phyloP scores from a whole-genome alignment of 1,140 invertebrate species.

The Hyles vespertilio region DNA sequence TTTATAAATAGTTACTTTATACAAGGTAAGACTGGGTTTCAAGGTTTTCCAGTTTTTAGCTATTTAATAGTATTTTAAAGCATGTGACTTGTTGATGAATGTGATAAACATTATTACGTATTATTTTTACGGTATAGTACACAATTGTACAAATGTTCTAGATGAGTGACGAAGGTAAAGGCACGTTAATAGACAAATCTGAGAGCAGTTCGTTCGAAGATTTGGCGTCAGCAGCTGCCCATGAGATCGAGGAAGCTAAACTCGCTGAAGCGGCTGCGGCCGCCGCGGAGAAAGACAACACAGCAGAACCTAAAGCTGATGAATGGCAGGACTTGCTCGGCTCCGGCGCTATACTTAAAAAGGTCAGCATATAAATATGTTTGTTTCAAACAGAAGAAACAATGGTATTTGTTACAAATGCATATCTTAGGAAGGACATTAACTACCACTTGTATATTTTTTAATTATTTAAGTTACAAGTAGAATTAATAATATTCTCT shows the following conservation, averaged over 20 bases:
- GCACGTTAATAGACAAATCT: conserved; percentile 63
- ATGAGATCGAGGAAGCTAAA: conserved; percentile 65
- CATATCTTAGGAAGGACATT: no score
- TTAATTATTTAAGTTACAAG: no score
- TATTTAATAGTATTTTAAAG: neutral
- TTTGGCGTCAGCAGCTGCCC: conserved; percentile 60
- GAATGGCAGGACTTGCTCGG: conserved; percentile 72
- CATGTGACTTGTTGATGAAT: conserved; percentile 7
- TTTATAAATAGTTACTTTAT: neutral
- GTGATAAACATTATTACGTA: conserved; percentile 52
- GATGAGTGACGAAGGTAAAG: conserved; percentile 66
- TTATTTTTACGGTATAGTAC: conserved; percentile 32
- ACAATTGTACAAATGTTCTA: conserved; percentile 46
- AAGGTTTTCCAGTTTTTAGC: neutral
- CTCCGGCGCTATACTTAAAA: conserved; percentile 64
- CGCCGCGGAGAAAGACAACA: conserved; percentile 40
- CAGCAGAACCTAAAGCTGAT: conserved; percentile 38
- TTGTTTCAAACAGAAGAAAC: no score
- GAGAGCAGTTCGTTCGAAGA: conserved; percentile 75
- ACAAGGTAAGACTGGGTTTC: conserved; percentile 16
- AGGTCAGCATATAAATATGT: conserved; percentile 34
- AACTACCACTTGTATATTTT: no score
- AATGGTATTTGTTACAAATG: no score
- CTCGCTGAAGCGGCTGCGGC: conserved; percentile 52
- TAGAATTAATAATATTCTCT: no score